Evolutionary conservation across 1,140 invertebrate genomes (phyloP), one percentile per base, ranked within the genome.

Genomic region (Triops longicaudatus): DNA sequence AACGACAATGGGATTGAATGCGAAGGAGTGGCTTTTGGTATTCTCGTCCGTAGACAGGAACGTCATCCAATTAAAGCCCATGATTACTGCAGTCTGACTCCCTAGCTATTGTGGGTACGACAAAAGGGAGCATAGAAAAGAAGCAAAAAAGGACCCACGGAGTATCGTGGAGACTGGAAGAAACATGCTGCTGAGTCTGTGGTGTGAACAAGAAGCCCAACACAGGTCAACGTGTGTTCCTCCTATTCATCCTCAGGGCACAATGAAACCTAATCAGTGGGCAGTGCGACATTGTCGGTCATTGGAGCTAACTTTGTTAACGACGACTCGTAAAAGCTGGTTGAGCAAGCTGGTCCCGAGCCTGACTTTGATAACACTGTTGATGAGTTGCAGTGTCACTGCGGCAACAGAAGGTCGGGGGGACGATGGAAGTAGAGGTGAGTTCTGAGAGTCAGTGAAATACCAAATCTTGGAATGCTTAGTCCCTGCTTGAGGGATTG

Each of bases 371-470:
- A 7, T 63, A 22, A 63, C 50, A 22, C 22, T 63, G 50, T 63
- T 63, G 50, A 63, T 63, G 50, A 63, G 50, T 63, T 63, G 50
- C 50, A 22, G 50, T 63, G 50, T 63, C 50, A 63, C 50, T 63
- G 50, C 50, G 50, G 50, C 50, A 63, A 22, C n/a, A 17, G 14
- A n/a, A 63, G 50, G 50, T 63, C 17, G 6, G 14, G 14, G 14
- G 14, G 14, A 17, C 3, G 17, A 14, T 10, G 17, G 50, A 22
- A 17, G 50, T 17, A 5, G 50, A 63, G 31, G 31, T 37, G 31
- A 37, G 31, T 37, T 37, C 31, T 37, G 2, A 37, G 31, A 37
- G 2, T 37, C 31, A 2, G 31, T 37, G 31, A 37, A 7, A 37
- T 37, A 2, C 2, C 31, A 37, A 37, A 37, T 37, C 31, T 37